Evolutionary conservation across 2,888 invertebrate species (phyloP).

Genomic region (Latheticus oryzae): DNA sequence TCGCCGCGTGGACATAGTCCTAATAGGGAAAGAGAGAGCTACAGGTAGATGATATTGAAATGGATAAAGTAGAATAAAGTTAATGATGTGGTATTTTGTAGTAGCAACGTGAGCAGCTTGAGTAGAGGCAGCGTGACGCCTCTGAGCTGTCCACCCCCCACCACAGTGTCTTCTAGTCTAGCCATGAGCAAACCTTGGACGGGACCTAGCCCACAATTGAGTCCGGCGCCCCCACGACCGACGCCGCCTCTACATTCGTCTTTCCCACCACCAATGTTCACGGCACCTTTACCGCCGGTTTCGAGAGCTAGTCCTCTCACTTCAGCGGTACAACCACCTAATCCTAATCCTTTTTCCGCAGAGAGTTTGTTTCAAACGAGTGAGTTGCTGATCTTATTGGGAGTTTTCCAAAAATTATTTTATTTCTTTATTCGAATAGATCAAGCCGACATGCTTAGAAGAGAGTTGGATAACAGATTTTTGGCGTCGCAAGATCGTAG

Average conservation of each 20-base stretch:
- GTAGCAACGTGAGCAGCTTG: conserved; percentile 87
- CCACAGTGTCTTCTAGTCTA: conserved; percentile 71
- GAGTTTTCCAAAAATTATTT: too few species aligned
- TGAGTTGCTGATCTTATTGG: too few species aligned
- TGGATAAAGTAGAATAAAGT: neutral
- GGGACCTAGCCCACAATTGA: conserved; percentile 57
- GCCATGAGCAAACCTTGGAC: conserved; percentile 65
- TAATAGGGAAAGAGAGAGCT: conserved; percentile 82
- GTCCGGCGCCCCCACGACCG: conserved; percentile 68
- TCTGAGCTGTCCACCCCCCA: conserved; percentile 64
- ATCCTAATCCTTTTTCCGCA: conserved; percentile 88
- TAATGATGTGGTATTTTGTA: conserved; percentile 59
- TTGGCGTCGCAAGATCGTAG: conserved; percentile 82
- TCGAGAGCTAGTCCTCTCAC: conserved; percentile 76
- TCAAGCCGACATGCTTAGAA: conserved; percentile 82
- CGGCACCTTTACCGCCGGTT: conserved; percentile 69
- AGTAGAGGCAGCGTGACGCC: conserved; percentile 74
- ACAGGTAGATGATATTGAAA: conserved; percentile 72
- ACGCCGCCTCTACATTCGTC: conserved; percentile 60
- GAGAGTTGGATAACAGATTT: conserved; percentile 91
- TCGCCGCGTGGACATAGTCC: conserved; percentile 85
- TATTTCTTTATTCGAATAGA: too few species aligned
- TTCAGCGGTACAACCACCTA: conserved; percentile 63
- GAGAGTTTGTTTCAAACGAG: conserved; percentile 89
- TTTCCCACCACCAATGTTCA: conserved; percentile 67